phyloP scores from a whole-genome alignment of 2,113 vertebrate species.

The Embiotoca jacksoni region DNA sequence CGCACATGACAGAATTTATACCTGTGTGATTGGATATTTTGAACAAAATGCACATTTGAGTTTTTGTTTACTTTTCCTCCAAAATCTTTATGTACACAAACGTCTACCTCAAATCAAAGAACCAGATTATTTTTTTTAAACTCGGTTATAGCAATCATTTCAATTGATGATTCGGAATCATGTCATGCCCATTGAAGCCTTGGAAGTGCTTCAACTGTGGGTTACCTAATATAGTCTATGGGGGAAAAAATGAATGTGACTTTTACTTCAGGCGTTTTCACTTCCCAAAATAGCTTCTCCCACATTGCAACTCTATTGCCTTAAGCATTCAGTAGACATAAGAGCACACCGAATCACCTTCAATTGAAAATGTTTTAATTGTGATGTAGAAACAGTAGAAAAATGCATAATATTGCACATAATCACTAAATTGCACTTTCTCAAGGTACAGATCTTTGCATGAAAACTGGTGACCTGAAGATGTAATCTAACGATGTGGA shows the following conservation, averaged over 20 bases:
- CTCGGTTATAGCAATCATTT: not conserved
- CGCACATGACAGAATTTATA: no score
- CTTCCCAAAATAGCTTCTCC: not conserved
- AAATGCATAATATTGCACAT: conserved; percentile 87
- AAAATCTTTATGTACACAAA: no score
- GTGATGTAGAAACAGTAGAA: conserved; percentile 88
- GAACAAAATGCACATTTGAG: not conserved
- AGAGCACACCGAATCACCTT: conserved; percentile 53
- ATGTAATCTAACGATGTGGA: conserved; percentile 40
- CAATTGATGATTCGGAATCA: not conserved
- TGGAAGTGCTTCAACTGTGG: not conserved
- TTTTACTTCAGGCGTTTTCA: not conserved
- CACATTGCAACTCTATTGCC: not conserved
- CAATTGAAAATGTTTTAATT: conserved; percentile 76
- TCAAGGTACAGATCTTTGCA: conserved; percentile 78
- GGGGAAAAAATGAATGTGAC: not conserved
- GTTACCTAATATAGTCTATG: not conserved
- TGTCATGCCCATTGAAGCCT: not conserved
- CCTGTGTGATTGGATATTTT: not conserved
- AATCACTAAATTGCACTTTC: conserved; percentile 88
- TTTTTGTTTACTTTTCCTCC: no score
- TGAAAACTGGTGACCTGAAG: conserved; percentile 65
- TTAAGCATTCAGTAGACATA: conserved; percentile 39
- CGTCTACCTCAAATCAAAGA: no score
- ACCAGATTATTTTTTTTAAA: no score